Evolutionary conservation across 2,797 vertebrate species (phyloP).

Genomic region (Helicolenus hilgendorfi): DNA sequence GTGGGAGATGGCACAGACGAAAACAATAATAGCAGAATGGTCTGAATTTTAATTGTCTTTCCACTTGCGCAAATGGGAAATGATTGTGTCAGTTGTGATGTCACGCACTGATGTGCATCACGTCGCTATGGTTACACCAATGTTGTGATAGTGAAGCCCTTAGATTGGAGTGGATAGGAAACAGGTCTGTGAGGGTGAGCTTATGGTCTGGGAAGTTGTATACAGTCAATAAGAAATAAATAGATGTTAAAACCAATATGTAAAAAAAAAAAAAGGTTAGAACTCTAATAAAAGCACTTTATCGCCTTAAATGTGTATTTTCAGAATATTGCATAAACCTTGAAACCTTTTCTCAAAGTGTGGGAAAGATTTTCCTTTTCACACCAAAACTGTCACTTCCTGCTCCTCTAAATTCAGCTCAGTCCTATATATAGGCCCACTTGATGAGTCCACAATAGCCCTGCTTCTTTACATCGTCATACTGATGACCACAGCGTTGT

Average conservation of each 20-base stretch:
- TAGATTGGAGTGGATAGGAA: conserved; percentile 57
- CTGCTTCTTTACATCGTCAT: conserved; percentile 66
- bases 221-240: neutral
- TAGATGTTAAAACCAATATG: neutral
- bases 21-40: conserved; percentile 55
- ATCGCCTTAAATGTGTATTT: neutral
- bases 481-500: conserved; percentile 79
- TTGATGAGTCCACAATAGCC: conserved; percentile 71
- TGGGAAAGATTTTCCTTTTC: conserved; percentile 12
- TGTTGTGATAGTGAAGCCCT: conserved; percentile 61
- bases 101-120: conserved; percentile 83
- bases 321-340: neutral
- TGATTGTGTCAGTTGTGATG: conserved; percentile 82
- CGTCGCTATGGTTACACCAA: conserved; percentile 84
- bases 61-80: conserved; percentile 78
- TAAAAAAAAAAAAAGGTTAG: neutral
- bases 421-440: conserved; percentile 62
- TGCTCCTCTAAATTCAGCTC: conserved; percentile 50
- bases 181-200: conserved; percentile 47
- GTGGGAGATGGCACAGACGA: conserved; percentile 31
- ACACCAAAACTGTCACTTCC: conserved; percentile 56
- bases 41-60: conserved; percentile 57
- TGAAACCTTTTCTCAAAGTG: conserved; percentile 2
- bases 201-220: neutral
- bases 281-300: neutral